A percentile compares a stretch with the other conserved stretches of the same genome.
Evolutionary conservation across 2,888 invertebrate genomes (phyloP).

Genomic region (Copidosoma aretas): DNA sequence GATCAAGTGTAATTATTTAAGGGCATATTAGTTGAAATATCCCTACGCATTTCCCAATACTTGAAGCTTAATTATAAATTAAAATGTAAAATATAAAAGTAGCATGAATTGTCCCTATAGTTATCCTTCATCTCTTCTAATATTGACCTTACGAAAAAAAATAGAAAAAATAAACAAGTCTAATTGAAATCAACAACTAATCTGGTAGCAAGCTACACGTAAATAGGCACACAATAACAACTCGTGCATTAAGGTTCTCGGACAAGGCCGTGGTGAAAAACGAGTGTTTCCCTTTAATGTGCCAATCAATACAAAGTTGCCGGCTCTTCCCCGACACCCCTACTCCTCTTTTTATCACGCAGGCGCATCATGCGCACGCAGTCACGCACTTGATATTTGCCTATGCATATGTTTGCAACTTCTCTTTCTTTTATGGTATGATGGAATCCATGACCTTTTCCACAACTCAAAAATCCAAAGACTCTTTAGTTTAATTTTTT

Average conservation of each 20-base stretch:
- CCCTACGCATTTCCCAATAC: too few species aligned
- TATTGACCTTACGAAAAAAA: neutral
- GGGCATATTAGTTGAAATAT: too few species aligned
- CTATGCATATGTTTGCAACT: too few species aligned
- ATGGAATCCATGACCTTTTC: too few species aligned
- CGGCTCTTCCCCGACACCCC: conserved; percentile 5
- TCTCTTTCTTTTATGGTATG: too few species aligned
- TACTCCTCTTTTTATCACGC: conserved; percentile 29
- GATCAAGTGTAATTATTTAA: too few species aligned
- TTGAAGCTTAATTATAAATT: too few species aligned
- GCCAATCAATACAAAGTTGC: conserved; percentile 52
- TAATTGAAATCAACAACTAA: neutral
- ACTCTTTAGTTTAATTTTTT: neutral
- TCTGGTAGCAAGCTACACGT: neutral
- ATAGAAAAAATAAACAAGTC: neutral
- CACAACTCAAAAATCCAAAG: too few species aligned
- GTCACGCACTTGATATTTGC: conserved; percentile 1
- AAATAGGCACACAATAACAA: neutral
- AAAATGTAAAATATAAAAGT: too few species aligned
- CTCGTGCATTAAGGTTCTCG: conserved; percentile 31
- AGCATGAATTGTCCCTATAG: neutral
- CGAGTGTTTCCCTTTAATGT: conserved; percentile 55
- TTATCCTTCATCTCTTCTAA: neutral
- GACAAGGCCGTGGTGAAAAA: conserved; percentile 43
- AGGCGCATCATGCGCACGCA: conserved; percentile 11